These are phyloP conservation scores for Alosa sapidissima DNA, from an alignment of 2,797 vertebrate species.

Conservation along the genomic window DNA sequence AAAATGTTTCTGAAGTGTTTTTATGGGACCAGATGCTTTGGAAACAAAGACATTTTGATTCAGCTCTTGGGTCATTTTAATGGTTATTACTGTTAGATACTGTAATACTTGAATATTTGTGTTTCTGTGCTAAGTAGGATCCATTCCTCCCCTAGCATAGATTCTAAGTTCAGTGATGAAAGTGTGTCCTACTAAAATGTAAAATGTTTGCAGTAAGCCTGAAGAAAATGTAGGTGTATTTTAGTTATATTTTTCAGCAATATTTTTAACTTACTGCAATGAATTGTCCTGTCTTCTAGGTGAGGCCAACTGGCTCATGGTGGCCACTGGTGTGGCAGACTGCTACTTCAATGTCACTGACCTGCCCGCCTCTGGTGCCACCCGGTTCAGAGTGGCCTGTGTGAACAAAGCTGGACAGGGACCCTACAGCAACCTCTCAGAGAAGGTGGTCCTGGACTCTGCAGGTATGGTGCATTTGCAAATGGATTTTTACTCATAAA, in stretches of 20 bases:
- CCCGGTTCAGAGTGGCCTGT: constrained; percentile 94
- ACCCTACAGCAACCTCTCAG: constrained; percentile 89
- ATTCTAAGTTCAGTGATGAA: not conserved
- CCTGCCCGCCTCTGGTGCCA: constrained; percentile 72
- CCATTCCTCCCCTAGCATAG: not conserved
- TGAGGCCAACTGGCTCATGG: constrained; percentile 85
- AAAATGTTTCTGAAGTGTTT: not conserved
- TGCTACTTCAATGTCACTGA: constrained; percentile 94
- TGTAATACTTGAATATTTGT: too few species aligned
- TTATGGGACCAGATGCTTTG: not conserved
- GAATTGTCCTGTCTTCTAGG: constrained; percentile 65
- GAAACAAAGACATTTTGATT: not conserved
- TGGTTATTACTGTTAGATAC: not conserved
- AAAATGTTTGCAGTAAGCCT: not conserved
- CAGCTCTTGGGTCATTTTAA: too few species aligned
- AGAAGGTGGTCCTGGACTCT: constrained; percentile 75
- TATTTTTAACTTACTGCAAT: not conserved
- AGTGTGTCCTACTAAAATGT: not conserved
- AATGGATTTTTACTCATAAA: not conserved
- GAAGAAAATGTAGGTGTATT: too few species aligned
- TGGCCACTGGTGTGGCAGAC: constrained; percentile 85
- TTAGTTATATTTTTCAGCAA: not conserved
- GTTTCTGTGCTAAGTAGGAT: too few species aligned
- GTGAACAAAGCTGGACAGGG: constrained; percentile 95
- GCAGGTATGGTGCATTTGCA: constrained; percentile 69